Conservation (phyloP, 2,113 vertebrate genomes). For the Craseonycteris thonglongyai region DNA sequence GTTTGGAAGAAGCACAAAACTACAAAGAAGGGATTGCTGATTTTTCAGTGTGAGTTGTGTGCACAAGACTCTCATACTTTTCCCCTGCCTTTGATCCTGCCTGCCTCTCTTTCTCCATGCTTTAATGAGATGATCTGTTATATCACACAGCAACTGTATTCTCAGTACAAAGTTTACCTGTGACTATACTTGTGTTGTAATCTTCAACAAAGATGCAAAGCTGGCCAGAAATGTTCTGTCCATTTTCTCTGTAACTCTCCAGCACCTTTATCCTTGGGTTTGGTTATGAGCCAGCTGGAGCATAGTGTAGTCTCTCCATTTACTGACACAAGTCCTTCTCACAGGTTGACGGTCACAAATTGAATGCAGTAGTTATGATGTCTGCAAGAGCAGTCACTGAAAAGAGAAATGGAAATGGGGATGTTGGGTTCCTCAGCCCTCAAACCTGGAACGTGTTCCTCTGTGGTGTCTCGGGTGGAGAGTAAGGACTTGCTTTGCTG, state of each 20-base stretch:
- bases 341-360: not conserved
- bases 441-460: not conserved
- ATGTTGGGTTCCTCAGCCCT: not conserved
- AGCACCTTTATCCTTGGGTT: not conserved
- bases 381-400: not conserved
- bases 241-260: not conserved
- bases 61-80: not conserved
- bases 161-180: not conserved
- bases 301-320: not conserved
- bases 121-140: not conserved
- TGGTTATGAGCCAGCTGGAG: not conserved
- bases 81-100: not conserved
- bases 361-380: not conserved
- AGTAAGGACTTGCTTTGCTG: not conserved
- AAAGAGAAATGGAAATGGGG: not conserved
- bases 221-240: not conserved
- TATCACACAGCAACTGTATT: not conserved
- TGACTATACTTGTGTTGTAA: not conserved
- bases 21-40: not conserved
- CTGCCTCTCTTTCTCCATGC: not conserved
- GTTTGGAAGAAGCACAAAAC: conserved; percentile 26
- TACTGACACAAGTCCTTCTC: not conserved
- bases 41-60: not conserved
- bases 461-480: not conserved
- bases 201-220: not conserved